Evolutionary conservation across 2,888 invertebrate genomes (phyloP).

Genomic region (Eudemis profundana): DNA sequence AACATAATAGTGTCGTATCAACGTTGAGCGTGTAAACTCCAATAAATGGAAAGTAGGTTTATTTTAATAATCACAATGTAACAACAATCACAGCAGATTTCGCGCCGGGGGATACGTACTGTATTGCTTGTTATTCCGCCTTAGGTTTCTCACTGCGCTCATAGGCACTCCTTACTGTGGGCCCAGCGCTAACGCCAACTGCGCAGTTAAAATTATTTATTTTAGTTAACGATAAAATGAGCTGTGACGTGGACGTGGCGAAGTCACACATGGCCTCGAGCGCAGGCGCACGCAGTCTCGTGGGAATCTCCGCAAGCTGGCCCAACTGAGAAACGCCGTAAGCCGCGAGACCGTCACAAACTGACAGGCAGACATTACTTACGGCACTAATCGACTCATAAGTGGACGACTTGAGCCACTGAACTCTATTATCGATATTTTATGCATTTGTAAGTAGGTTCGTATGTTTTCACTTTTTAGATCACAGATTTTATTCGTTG

Average conservation of each 20-base stretch:
- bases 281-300: conserved; percentile 23
- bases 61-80: background rate
- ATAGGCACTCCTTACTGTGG: conserved; percentile 7
- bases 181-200: conserved; percentile 6
- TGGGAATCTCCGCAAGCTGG: conserved; percentile 24
- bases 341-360: too few relatives aligned
- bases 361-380: too few relatives aligned
- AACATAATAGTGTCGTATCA: background rate
- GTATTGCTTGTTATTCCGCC: background rate
- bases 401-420: too few relatives aligned
- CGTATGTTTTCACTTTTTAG: too few relatives aligned
- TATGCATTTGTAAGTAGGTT: too few relatives aligned
- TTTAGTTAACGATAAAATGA: conserved; percentile 20
- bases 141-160: too few relatives aligned
- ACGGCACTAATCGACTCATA: too few relatives aligned
- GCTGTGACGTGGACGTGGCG: conserved; percentile 21
- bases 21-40: background rate
- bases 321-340: background rate
- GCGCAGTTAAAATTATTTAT: conserved; percentile 30
- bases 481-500: too few relatives aligned
- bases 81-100: conserved; percentile 5
- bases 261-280: conserved; percentile 29
- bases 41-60: background rate
- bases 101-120: background rate
- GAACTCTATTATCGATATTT: too few relatives aligned